Conservation (phyloP, 92 coral and sea anemone genomes). For the Palythoa grandiflora region DNA sequence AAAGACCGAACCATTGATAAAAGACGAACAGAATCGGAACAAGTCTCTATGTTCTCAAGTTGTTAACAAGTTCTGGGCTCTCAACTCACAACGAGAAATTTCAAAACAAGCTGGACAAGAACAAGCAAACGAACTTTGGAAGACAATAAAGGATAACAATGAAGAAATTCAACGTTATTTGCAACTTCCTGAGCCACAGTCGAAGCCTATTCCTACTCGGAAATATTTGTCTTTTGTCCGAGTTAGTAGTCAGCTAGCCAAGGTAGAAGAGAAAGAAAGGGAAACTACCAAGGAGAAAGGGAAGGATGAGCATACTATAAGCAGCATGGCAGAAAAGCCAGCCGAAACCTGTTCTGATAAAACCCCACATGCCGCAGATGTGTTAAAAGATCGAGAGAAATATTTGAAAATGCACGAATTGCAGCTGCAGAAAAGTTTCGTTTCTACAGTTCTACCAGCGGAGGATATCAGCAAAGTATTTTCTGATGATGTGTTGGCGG, state of each 20-base stretch:
- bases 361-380: background rate
- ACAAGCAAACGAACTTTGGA: constrained; percentile 27
- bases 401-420: constrained; percentile 28
- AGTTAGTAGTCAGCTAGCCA: background rate
- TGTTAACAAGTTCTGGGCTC: constrained; percentile 12
- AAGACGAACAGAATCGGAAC: constrained; percentile 15
- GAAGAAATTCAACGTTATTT: constrained; percentile 20
- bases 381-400: constrained; percentile 12
- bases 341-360: background rate
- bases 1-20: background rate
- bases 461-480: constrained; percentile 20
- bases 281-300: constrained; percentile 7
- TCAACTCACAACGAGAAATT: background rate
- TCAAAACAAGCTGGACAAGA: constrained; percentile 25
- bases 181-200: constrained; percentile 13
- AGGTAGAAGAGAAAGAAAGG: no score
- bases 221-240: background rate
- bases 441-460: background rate
- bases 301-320: background rate
- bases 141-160: constrained; percentile 9
- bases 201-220: background rate
- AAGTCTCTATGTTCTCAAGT: background rate
- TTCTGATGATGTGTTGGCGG: constrained; percentile 1
- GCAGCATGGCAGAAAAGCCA: background rate
- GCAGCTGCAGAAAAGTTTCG: constrained; percentile 3